Conservation (phyloP, 2,797 vertebrate species). For the Eulemur albifrons region DNA sequence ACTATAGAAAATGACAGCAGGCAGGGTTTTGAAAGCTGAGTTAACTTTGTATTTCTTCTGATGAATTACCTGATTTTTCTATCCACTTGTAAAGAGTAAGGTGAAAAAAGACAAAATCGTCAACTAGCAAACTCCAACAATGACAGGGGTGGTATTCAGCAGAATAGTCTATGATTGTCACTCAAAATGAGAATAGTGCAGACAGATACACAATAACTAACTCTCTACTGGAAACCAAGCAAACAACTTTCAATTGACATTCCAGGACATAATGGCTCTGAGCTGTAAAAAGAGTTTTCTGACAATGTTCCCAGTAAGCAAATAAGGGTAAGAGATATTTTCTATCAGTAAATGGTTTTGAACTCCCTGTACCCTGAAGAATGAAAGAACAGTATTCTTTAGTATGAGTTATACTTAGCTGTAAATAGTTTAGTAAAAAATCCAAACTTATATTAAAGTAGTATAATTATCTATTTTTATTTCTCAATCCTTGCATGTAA, state of each 20-base stretch:
- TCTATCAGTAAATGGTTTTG: background rate
- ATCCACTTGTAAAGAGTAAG: constrained; percentile 76
- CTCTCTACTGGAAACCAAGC: constrained; percentile 65
- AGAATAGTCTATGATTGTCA: constrained; percentile 67
- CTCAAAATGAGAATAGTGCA: constrained; percentile 44
- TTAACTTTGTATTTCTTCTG: constrained; percentile 77
- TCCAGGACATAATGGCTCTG: constrained; percentile 53
- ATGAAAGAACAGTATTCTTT: background rate
- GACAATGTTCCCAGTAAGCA: constrained; percentile 53
- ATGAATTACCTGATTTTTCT: constrained; percentile 79
- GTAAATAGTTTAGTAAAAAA: constrained; percentile 12
- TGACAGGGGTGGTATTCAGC: constrained; percentile 74
- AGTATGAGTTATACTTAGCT: background rate
- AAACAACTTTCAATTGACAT: constrained; percentile 62
- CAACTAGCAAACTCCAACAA: constrained; percentile 73
- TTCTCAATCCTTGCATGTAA: background rate
- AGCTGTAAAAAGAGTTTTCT: constrained; percentile 66
- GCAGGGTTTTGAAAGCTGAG: constrained; percentile 77
- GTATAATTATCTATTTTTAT: background rate
- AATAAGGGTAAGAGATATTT: constrained; percentile 51
- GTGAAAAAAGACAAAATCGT: constrained; percentile 70
- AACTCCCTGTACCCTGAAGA: background rate
- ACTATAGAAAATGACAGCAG: constrained; percentile 84
- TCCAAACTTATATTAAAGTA: background rate
- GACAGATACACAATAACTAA: constrained; percentile 62